phyloP scores from a whole-genome alignment of 2,888 invertebrate genomes.

The Koerneria pararmatus region DNA sequence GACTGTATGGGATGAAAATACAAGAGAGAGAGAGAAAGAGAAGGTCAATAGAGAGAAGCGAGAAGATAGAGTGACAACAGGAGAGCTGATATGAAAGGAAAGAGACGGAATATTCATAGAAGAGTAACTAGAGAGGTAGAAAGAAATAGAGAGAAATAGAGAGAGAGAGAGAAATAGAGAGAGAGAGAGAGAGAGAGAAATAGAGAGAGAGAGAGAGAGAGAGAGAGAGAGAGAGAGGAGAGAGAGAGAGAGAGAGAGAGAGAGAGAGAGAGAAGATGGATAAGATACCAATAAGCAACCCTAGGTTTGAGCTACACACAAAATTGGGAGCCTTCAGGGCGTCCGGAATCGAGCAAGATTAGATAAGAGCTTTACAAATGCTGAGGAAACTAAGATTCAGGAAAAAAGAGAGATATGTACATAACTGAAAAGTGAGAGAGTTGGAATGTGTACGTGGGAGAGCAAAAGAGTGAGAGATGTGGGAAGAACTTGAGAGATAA shows the following conservation, averaged over 20 bases:
- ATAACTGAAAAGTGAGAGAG: background rate
- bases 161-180: background rate
- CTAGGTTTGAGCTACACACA: too few species aligned
- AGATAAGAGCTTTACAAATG: too few species aligned
- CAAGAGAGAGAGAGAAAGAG: background rate
- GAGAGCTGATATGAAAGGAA: background rate
- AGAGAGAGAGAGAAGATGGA: slow-evolving; percentile 15
- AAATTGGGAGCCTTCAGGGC: too few species aligned
- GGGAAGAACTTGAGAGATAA: slow-evolving; percentile 9
- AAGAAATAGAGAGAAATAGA: background rate
- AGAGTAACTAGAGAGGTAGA: background rate
- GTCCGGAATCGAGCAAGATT: too few species aligned
- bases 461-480: too few species aligned
- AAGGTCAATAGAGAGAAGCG: background rate
- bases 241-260: slow-evolving; percentile 25
- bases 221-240: slow-evolving; percentile 19
- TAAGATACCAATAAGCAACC: too few species aligned
- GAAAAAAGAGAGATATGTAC: background rate
- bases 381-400: too few species aligned
- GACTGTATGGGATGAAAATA: too few species aligned
- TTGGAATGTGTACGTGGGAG: background rate
- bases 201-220: slow-evolving; percentile 20
- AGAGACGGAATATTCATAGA: background rate
- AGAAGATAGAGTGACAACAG: background rate
- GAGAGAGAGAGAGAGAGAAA: slow-evolving; percentile 18